Conservation (phyloP, 1,140 invertebrate genomes). For the Formica exsecta region DNA sequence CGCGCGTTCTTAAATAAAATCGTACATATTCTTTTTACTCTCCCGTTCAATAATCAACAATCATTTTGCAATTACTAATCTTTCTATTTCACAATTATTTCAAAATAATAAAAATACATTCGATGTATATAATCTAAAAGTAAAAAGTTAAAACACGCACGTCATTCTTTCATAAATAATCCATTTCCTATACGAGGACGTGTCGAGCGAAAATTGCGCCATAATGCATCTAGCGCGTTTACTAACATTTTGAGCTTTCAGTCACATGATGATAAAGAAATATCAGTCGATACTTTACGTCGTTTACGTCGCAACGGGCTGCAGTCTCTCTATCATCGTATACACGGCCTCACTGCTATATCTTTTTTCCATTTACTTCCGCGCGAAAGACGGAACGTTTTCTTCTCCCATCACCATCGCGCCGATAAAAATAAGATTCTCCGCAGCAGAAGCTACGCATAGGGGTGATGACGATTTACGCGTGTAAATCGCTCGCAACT, state of each 20-base stretch:
- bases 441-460: neutral
- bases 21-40: neutral
- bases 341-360: slow-evolving; percentile 11
- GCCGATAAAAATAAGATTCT: slow-evolving; percentile 61
- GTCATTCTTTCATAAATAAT: neutral
- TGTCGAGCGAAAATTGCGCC: slow-evolving; percentile 15
- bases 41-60: slow-evolving; percentile 14
- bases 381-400: slow-evolving; percentile 18
- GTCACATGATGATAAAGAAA: slow-evolving; percentile 36
- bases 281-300: slow-evolving; percentile 44
- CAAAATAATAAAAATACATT: neutral
- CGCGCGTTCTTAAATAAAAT: neutral
- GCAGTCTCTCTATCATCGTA: slow-evolving; percentile 53
- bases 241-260: slow-evolving; percentile 49
- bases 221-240: slow-evolving; percentile 10
- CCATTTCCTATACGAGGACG: neutral
- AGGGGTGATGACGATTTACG: neutral
- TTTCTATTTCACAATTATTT: neutral
- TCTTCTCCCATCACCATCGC: neutral
- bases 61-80: neutral
- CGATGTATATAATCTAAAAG: neutral
- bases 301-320: slow-evolving; percentile 18
- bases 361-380: slow-evolving; percentile 32
- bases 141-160: neutral
- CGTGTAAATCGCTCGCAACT: slow-evolving; percentile 36